Conservation (phyloP, 2,888 invertebrate species). For the Tetranychus truncatus region DNA sequence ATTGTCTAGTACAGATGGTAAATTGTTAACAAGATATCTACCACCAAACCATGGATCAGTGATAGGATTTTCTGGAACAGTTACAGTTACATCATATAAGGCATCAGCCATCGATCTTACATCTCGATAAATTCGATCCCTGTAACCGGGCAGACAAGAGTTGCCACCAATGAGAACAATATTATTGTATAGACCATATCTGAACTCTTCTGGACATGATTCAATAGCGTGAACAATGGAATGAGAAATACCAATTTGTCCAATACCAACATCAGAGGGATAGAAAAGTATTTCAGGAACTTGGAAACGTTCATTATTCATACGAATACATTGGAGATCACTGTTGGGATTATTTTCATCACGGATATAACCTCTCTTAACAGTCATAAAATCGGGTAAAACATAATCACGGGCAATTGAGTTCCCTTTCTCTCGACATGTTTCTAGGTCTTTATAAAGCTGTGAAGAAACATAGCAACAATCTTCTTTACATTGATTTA, state of each 20-base stretch:
- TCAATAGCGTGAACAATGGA: conserved; percentile 59
- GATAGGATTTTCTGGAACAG: conserved; percentile 49
- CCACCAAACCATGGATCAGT: conserved; percentile 81
- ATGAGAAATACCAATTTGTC: conserved; percentile 76
- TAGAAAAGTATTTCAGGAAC: conserved; percentile 85
- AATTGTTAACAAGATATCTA: conserved; percentile 48
- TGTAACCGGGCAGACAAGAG: conserved; percentile 68
- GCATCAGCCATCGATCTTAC: conserved; percentile 57
- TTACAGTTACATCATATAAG: conserved; percentile 55
- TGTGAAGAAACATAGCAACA: conserved; percentile 75
- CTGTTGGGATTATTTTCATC: conserved; percentile 35
- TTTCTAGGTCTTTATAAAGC: conserved; percentile 58
- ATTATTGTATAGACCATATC: conserved; percentile 50
- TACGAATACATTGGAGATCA: conserved; percentile 44
- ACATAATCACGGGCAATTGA: conserved; percentile 73
- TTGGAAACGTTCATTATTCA: conserved; percentile 82
- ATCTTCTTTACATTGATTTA: conserved; percentile 96
- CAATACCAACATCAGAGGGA: conserved; percentile 82
- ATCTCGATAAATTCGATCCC: conserved; percentile 51
- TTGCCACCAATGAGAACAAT: conserved; percentile 42
- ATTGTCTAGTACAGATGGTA: conserved; percentile 42
- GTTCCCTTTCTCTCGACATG: conserved; percentile 41
- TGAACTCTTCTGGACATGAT: conserved; percentile 35
- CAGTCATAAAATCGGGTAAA: conserved; percentile 79
- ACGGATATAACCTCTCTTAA: conserved; percentile 56